Conservation (phyloP, 2,888 invertebrate genomes). For the Pantelozetes paolii region DNA sequence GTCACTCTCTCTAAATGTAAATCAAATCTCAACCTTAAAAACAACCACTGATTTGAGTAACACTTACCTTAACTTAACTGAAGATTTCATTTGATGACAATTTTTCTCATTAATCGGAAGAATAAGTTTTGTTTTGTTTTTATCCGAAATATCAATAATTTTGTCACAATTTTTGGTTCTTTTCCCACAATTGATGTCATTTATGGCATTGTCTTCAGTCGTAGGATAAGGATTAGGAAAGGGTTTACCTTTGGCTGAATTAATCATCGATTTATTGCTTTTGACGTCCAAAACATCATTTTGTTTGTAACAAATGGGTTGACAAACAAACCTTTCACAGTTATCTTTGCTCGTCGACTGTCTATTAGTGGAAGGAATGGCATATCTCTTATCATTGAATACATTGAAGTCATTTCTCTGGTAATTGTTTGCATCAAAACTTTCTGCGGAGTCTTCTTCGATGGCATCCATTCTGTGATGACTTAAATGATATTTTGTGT, state of each 20-base stretch:
- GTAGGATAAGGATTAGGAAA: background rate
- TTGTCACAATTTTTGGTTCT: background rate
- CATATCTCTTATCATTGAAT: background rate
- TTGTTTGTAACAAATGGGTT: background rate
- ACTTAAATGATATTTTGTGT: background rate
- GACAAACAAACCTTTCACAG: background rate
- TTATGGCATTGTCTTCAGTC: background rate
- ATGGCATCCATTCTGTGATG: background rate
- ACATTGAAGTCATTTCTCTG: background rate
- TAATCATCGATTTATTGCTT: background rate
- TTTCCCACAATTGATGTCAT: background rate
- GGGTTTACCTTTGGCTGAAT: background rate
- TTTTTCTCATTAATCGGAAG: background rate
- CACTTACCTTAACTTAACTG: slow-evolving; percentile 1
- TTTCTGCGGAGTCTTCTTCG: background rate
- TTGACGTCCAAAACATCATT: background rate
- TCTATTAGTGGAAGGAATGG: background rate
- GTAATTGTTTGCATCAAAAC: background rate
- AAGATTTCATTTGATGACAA: background rate
- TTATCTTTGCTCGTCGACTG: background rate
- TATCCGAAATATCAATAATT: background rate
- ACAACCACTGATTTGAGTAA: too few relatives aligned
- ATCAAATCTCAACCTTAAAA: too few relatives aligned
- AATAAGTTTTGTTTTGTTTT: background rate
- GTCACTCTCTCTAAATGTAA: too few relatives aligned